These are phyloP conservation scores for Diploscapter pachys DNA, from an alignment of 1,140 invertebrate genomes.

Conservation along the genomic window DNA sequence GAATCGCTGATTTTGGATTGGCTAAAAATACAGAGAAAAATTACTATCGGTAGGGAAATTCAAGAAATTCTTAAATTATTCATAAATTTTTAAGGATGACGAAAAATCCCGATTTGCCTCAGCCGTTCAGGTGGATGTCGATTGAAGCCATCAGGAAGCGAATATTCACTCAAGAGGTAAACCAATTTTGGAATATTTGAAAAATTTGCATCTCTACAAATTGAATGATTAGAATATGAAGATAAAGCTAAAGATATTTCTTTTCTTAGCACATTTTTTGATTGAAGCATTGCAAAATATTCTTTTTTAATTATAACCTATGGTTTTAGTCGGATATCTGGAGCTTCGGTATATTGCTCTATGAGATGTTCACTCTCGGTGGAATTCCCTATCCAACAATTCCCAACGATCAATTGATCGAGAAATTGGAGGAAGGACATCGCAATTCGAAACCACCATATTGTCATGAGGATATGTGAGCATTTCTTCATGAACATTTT, in stretches of 20 bases:
- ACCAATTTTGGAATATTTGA: constrained; percentile 1
- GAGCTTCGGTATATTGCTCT: constrained; percentile 36
- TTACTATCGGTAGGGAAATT: constrained; percentile 24
- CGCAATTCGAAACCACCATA: constrained; percentile 20
- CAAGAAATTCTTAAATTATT: neutral
- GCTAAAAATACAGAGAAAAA: constrained; percentile 30
- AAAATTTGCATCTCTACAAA: neutral
- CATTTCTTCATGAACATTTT: neutral
- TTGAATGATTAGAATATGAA: too few species aligned
- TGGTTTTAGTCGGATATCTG: constrained; percentile 33
- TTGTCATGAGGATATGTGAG: constrained; percentile 35
- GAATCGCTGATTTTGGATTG: constrained; percentile 35
- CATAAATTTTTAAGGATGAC: constrained; percentile 17
- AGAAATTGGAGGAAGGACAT: constrained; percentile 11
- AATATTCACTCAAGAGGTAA: constrained; percentile 22
- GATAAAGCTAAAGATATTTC: too few species aligned
- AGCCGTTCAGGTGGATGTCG: constrained; percentile 29
- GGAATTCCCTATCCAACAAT: constrained; percentile 29
- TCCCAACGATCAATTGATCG: neutral
- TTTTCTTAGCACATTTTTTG: too few species aligned
- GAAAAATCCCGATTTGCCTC: constrained; percentile 14
- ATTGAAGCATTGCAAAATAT: too few species aligned
- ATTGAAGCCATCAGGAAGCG: constrained; percentile 9
- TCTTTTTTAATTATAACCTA: too few species aligned
- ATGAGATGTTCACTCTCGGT: constrained; percentile 37